Percentiles rank a stretch among this genome's conserved stretches.
Conservation (phyloP, 2,888 invertebrate species). For the Alsophila aescularia region DNA sequence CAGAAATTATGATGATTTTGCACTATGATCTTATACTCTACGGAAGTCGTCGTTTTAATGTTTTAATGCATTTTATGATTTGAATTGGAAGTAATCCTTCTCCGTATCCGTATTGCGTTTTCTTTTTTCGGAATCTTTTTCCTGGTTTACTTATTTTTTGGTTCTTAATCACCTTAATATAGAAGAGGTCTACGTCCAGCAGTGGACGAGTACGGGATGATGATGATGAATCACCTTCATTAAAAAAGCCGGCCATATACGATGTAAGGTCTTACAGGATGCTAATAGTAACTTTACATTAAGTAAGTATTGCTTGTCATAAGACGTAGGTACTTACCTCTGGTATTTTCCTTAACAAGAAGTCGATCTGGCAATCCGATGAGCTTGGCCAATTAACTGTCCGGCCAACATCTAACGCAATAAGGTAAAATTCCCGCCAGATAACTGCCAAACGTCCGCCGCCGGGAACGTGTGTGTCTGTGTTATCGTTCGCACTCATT, state of each 20-base stretch:
- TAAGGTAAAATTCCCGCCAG: slow-evolving; percentile 47
- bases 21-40: slow-evolving; percentile 16
- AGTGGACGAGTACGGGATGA: too few relatives aligned
- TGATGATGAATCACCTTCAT: too few relatives aligned
- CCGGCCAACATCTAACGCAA: slow-evolving; percentile 21
- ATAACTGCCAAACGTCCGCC: slow-evolving; percentile 32
- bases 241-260: too few relatives aligned
- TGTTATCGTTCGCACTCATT: slow-evolving; percentile 50
- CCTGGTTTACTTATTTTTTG: too few relatives aligned
- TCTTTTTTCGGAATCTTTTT: too few relatives aligned
- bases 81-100: not conserved
- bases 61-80: slow-evolving; percentile 13
- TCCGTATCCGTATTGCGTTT: not conserved
- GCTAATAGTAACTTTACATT: too few relatives aligned
- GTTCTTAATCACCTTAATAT: too few relatives aligned
- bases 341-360: not conserved
- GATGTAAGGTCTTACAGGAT: too few relatives aligned
- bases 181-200: too few relatives aligned
- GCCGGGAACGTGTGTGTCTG: slow-evolving; percentile 28
- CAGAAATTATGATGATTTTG: slow-evolving; percentile 34
- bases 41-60: slow-evolving; percentile 28
- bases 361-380: slow-evolving; percentile 10
- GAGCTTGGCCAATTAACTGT: not conserved
- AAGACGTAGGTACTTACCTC: not conserved
- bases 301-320: not conserved